Evolutionary conservation across 2,797 vertebrate genomes (phyloP).

Genomic region (Eutrigla gurnardus): DNA sequence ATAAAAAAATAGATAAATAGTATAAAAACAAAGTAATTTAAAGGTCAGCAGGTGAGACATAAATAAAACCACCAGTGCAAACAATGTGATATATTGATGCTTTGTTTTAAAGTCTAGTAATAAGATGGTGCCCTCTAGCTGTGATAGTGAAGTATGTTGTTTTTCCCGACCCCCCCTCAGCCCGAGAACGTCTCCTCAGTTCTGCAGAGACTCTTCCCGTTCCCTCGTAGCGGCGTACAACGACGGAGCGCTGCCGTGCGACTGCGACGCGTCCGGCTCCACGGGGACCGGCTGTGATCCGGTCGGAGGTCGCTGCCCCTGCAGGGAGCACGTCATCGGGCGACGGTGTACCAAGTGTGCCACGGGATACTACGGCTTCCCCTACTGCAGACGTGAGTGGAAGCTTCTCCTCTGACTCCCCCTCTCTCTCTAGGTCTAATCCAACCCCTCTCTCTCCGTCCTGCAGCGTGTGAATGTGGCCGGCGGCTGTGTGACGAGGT

Average conservation of each 20-base stretch:
- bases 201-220: conserved; percentile 88
- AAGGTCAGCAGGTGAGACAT: no score
- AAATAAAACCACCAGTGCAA: no score
- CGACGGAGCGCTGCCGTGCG: conserved; percentile 89
- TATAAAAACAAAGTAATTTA: no score
- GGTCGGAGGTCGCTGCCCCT: conserved; percentile 90
- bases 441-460: neutral
- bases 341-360: conserved; percentile 90
- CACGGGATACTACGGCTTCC: conserved; percentile 92
- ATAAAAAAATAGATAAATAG: no score
- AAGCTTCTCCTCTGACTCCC: neutral
- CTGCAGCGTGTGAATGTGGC: conserved; percentile 88
- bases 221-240: conserved; percentile 91
- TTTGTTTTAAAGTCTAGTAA: neutral
- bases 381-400: conserved; percentile 90
- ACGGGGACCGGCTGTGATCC: conserved; percentile 80
- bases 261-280: conserved; percentile 86
- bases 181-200: conserved; percentile 81
- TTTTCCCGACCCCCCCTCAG: conserved; percentile 75
- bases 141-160: conserved; percentile 4
- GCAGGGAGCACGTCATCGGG: conserved; percentile 87
- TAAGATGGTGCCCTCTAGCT: conserved; percentile 67
- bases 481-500: conserved; percentile 89
- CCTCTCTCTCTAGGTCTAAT: no score
- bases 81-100: neutral